Evolutionary conservation across 2,888 invertebrate species (phyloP).

Genomic region (Drosophila robusta): DNA sequence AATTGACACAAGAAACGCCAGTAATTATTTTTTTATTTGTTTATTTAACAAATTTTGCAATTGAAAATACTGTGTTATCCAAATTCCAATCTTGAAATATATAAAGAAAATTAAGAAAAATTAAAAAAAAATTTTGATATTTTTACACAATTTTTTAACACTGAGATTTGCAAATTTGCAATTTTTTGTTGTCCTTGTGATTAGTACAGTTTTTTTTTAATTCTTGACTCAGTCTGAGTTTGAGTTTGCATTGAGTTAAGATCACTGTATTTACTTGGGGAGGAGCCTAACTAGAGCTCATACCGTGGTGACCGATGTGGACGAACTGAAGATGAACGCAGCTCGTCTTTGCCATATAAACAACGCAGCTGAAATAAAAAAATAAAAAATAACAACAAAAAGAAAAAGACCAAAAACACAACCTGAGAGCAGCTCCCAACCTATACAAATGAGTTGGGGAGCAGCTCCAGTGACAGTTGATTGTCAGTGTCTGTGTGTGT

Average conservation of each 20-base stretch:
- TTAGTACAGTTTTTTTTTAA: conserved; percentile 39
- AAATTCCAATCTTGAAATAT: conserved; percentile 74
- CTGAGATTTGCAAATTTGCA: conserved; percentile 19
- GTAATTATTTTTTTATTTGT: conserved; percentile 58
- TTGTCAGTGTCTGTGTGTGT: conserved; percentile 27
- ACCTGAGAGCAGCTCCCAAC: conserved; percentile 60
- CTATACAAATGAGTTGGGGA: conserved; percentile 52
- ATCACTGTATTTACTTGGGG: conserved; percentile 57
- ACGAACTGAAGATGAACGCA: conserved; percentile 85
- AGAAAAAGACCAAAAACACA: conserved; percentile 40
- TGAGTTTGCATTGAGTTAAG: conserved; percentile 23
- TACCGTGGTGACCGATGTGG: conserved; percentile 85
- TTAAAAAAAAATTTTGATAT: conserved; percentile 15
- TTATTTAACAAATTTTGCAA: conserved; percentile 55
- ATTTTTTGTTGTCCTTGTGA: conserved; percentile 45
- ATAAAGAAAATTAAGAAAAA: conserved; percentile 54
- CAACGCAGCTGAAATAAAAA: conserved; percentile 64
- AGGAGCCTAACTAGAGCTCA: conserved; percentile 82
- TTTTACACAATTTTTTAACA: conserved; percentile 38
- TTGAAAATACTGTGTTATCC: conserved; percentile 65
- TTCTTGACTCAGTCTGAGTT: conserved; percentile 23
- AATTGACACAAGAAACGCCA: conserved; percentile 80
- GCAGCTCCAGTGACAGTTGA: conserved; percentile 60
- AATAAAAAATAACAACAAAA: conserved; percentile 24
- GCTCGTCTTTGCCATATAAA: conserved; percentile 85